Base-by-base conservation (phyloP, 2,797 vertebrate genomes). In the Propithecus perrieri region DNA sequence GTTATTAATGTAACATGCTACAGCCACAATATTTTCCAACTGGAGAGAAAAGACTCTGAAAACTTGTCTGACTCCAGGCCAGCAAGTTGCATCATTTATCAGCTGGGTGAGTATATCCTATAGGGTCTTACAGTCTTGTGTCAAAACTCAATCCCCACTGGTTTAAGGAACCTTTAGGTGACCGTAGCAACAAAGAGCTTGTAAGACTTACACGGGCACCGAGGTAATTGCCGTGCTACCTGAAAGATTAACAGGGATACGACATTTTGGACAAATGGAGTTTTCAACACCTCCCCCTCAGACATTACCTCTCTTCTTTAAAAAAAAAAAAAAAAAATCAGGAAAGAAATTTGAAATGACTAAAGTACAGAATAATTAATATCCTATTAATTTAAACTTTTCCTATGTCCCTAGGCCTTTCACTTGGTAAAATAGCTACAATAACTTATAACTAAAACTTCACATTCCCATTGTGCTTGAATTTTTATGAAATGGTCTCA, bases 361-460 rank as follows among this genome's bases (percentile, higher is more conserved):
- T 26, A 14, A 89, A 88, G 18, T 86, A 61, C 1, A 67, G 53
- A 93, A 75, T 55, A 78, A 89, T 83, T 85, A 55, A 48, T 84
- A 71, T 41, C 13, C 30, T 91, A 53, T 78, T 92, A 96, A 92
- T 78, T 83, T 83, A 96, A 86, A 69, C 8, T 30, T 89, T 74
- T 38, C 38, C 17, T 46, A 15, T 75, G 12, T n/a, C 50, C 46
- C 15, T 12, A 46, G 76, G 43, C 48, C 43, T 89, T 92, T 74
- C 71, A 46, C 22, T 94, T 88, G 30, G 55, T 72, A 55, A 94
- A 93, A 80, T 26, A 91, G 38, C 85, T 85, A 11, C 57, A 80
- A 69, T 75, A 75, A 89, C 18, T 80, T 88, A 88, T 48, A 72
- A 91, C 5, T 85, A 69, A 95, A 93, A 76, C 28, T 76, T 93